A percentile compares a stretch with the other conserved stretches of the same genome.
Conservation (phyloP, 2,113 vertebrate species). For the Maccullochella peelii region DNA sequence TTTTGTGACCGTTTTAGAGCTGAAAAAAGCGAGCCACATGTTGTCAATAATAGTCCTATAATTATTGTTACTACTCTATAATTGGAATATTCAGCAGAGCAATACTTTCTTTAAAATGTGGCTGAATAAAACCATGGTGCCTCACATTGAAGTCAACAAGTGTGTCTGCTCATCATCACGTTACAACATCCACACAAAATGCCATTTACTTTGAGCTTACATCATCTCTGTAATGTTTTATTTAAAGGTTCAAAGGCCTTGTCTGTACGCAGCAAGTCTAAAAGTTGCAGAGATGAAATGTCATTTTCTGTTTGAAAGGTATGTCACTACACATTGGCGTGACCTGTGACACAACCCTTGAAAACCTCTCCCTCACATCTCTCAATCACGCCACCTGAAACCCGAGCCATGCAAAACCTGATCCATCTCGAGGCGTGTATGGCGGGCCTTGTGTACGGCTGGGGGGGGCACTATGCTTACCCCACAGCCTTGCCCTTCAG, state of each 20-base stretch:
- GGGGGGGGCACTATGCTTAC: slow-evolving; percentile 7
- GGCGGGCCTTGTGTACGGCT: slow-evolving; percentile 57
- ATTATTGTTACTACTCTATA: slow-evolving; percentile 30
- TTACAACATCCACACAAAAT: slow-evolving; percentile 33
- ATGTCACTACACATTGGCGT: slow-evolving; percentile 72
- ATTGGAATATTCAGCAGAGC: slow-evolving; percentile 40
- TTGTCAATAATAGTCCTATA: slow-evolving; percentile 19
- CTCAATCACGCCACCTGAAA: slow-evolving; percentile 75
- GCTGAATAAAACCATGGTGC: slow-evolving; percentile 16
- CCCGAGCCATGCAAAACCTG: slow-evolving; percentile 55
- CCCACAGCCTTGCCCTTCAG: slow-evolving; percentile 38
- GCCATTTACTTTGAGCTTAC: slow-evolving; percentile 60
- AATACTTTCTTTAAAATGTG: slow-evolving; percentile 27
- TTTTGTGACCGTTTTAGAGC: slow-evolving; percentile 20
- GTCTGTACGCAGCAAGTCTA: slow-evolving; percentile 31
- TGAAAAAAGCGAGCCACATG: slow-evolving; percentile 1
- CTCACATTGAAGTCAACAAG: slow-evolving; percentile 30
- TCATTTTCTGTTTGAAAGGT: slow-evolving; percentile 75
- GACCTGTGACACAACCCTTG: slow-evolving; percentile 75
- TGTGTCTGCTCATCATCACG: slow-evolving; percentile 70
- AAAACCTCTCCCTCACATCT: slow-evolving; percentile 51
- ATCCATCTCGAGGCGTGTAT: slow-evolving; percentile 45
- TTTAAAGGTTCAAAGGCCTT: slow-evolving; percentile 64
- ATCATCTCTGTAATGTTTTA: slow-evolving; percentile 69
- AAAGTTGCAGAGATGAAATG: slow-evolving; percentile 37